Percentiles rank a stretch among this genome's conserved stretches.
phyloP scores from a whole-genome alignment of 2,113 vertebrate species.

The Fulmarus glacialis region DNA sequence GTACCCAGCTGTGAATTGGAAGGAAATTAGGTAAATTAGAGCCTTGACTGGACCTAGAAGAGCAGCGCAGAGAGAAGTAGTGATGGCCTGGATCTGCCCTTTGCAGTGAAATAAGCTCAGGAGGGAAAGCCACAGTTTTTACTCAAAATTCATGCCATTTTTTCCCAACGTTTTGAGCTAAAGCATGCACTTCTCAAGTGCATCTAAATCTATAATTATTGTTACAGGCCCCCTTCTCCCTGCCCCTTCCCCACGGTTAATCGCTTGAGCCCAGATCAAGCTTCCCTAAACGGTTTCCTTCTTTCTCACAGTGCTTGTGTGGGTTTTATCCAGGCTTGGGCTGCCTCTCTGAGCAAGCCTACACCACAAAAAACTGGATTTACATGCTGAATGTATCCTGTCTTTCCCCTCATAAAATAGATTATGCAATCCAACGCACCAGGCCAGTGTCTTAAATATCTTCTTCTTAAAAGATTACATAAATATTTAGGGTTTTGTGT shows the following conservation, averaged over 20 bases:
- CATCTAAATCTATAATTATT: neutral
- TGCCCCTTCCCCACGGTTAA: rapidly evolving
- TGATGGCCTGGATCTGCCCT: neutral
- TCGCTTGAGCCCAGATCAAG: neutral
- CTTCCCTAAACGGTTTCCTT: neutral
- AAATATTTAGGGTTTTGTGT: neutral
- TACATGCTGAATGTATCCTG: neutral
- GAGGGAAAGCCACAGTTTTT: neutral
- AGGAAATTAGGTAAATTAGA: neutral
- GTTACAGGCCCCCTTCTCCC: neutral
- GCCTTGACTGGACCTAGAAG: neutral
- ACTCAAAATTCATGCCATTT: rapidly evolving
- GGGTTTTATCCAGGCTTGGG: neutral
- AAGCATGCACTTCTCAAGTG: neutral
- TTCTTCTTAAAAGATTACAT: neutral
- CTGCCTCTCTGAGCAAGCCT: neutral
- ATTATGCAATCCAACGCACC: neutral
- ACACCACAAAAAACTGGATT: neutral
- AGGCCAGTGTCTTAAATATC: constrained; percentile 6
- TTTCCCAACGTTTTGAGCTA: neutral
- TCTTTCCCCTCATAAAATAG: neutral
- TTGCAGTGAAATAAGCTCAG: neutral
- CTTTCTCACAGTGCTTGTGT: rapidly evolving
- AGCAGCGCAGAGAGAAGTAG: neutral
- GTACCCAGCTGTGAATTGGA: neutral